Conservation (phyloP, 2,888 invertebrate species). For the Sturmia bella region DNA sequence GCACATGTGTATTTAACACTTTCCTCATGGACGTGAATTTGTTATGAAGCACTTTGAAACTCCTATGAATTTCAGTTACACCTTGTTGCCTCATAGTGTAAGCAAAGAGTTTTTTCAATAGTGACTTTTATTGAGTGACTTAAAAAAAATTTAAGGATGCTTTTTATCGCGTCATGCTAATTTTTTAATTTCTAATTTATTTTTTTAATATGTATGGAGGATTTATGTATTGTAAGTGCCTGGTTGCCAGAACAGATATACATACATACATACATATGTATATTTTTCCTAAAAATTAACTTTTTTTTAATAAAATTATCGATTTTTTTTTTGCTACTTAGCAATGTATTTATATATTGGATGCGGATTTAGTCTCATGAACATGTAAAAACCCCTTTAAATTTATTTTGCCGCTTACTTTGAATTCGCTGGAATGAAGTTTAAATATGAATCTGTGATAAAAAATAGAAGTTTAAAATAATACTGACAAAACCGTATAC, state of each 20-base stretch:
- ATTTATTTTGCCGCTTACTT: no score
- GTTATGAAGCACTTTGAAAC: slow-evolving; percentile 27
- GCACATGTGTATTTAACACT: slow-evolving; percentile 66
- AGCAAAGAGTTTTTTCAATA: neutral
- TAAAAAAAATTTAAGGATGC: neutral
- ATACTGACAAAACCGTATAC: no score
- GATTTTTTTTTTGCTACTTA: neutral
- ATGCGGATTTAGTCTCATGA: slow-evolving; percentile 38
- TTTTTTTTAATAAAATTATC: neutral
- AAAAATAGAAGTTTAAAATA: no score
- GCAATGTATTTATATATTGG: slow-evolving; percentile 42
- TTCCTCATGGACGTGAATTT: slow-evolving; percentile 28
- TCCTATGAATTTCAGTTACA: slow-evolving; percentile 68
- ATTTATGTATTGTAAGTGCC: no score
- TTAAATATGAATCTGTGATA: no score
- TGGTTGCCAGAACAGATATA: no score
- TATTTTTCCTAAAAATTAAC: neutral
- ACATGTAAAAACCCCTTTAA: slow-evolving; percentile 21
- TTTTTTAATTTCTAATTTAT: no score
- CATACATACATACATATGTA: no score
- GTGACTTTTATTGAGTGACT: neutral
- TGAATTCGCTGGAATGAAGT: no score
- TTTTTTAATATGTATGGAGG: no score
- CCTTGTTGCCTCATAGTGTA: neutral
- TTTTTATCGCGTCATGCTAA: no score